Conservation (phyloP, 2,888 invertebrate species). For the Cerceris ruficornis region DNA sequence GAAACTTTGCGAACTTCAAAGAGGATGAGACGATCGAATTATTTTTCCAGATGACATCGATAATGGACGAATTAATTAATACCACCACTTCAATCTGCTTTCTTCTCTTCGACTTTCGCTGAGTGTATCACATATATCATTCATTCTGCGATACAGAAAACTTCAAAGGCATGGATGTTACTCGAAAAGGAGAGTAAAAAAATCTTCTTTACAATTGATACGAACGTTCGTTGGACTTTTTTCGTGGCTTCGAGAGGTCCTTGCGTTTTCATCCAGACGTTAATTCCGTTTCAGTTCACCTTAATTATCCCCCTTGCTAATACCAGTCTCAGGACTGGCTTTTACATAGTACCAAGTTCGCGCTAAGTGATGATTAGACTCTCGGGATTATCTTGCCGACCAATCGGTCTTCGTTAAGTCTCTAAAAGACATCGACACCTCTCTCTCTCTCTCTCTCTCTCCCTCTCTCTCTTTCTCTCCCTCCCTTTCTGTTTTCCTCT, state of each 20-base stretch:
- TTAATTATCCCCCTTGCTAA: slow-evolving; percentile 49
- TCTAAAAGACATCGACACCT: slow-evolving; percentile 5
- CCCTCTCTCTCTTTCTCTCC: too few relatives aligned
- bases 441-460: too few relatives aligned
- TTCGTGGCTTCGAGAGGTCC: slow-evolving; percentile 2
- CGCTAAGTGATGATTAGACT: slow-evolving; percentile 40
- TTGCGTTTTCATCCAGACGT: slow-evolving; percentile 29
- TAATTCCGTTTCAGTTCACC: slow-evolving; percentile 35
- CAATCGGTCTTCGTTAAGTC: slow-evolving; percentile 3
- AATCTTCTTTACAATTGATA: not conserved
- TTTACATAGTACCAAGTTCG: slow-evolving; percentile 35
- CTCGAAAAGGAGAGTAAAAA: not conserved
- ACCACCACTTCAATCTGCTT: too few relatives aligned
- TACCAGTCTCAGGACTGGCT: slow-evolving; percentile 27
- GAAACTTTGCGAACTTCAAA: too few relatives aligned
- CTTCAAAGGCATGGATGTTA: too few relatives aligned
- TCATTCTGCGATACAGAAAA: too few relatives aligned
- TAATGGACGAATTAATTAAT: too few relatives aligned
- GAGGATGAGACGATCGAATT: too few relatives aligned
- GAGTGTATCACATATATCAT: too few relatives aligned
- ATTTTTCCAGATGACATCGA: too few relatives aligned
- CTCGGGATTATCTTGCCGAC: slow-evolving; percentile 31
- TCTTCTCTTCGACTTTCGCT: too few relatives aligned
- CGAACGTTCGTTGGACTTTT: slow-evolving; percentile 7
- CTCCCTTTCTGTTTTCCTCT: too few relatives aligned